These are phyloP conservation scores for Aquatica leii DNA, from an alignment of 2,888 invertebrate species.

Conservation along the genomic window DNA sequence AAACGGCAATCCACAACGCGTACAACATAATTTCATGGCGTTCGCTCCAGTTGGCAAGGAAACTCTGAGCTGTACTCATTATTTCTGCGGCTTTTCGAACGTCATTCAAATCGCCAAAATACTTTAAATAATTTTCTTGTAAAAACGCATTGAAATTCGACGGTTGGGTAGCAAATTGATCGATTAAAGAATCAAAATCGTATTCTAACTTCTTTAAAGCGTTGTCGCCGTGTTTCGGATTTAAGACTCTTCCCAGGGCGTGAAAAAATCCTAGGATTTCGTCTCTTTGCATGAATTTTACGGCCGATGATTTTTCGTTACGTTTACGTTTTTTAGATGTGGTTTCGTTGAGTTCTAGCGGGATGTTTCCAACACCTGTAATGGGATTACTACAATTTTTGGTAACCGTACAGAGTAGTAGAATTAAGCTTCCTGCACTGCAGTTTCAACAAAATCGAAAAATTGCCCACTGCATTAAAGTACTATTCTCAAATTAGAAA, in stretches of 20 bases:
- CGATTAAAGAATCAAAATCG: conserved; percentile 71
- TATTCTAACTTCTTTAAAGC: conserved; percentile 65
- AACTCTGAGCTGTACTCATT: conserved; percentile 74
- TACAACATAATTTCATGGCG: conserved; percentile 57
- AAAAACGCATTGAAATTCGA: conserved; percentile 73
- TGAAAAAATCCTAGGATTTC: conserved; percentile 78
- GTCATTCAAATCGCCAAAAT: conserved; percentile 73
- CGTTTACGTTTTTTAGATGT: conserved; percentile 55
- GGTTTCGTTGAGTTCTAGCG: conserved; percentile 23
- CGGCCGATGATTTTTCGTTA: conserved; percentile 53
- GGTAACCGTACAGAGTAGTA: conserved; percentile 6
- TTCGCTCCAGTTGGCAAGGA: conserved; percentile 72
- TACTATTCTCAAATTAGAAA: too few relatives aligned
- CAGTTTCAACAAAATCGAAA: too few relatives aligned
- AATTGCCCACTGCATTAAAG: too few relatives aligned
- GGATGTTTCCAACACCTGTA: conserved; percentile 12
- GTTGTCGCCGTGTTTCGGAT: conserved; percentile 71
- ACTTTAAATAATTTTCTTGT: conserved; percentile 76
- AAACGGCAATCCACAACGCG: conserved; percentile 70
- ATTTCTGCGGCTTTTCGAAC: conserved; percentile 68
- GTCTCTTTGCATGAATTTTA: conserved; percentile 68
- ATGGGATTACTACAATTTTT: too few relatives aligned
- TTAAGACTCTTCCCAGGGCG: conserved; percentile 77
- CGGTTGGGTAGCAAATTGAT: conserved; percentile 73
- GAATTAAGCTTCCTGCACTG: not conserved